A percentile compares a stretch with the other conserved stretches of the same genome.
phyloP scores from a whole-genome alignment of 2,888 invertebrate species.

The Cloeon dipterum region DNA sequence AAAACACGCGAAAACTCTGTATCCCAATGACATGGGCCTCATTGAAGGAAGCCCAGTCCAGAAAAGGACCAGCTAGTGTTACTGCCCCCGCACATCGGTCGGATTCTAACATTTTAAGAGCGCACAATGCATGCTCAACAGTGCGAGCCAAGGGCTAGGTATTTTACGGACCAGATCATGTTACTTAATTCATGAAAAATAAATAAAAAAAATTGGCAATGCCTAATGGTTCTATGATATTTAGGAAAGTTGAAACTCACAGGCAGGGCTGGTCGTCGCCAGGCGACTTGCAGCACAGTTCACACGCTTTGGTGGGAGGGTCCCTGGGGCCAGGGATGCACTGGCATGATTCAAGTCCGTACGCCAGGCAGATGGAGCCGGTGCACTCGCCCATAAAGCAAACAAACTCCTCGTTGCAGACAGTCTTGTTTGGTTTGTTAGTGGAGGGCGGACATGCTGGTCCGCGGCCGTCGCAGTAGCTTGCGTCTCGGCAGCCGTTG shows the following conservation, averaged over 20 bases:
- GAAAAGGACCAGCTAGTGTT: too few species aligned
- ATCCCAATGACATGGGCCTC: too few species aligned
- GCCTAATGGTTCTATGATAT: too few species aligned
- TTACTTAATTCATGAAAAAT: too few species aligned
- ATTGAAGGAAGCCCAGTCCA: too few species aligned
- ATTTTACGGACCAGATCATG: too few species aligned
- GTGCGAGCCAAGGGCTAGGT: too few species aligned
- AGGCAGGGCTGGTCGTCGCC: conserved; percentile 61
- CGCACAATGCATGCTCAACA: too few species aligned
- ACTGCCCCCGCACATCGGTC: too few species aligned
- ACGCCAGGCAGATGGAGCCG: conserved; percentile 92
- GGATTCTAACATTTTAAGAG: too few species aligned
- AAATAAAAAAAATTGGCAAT: too few species aligned
- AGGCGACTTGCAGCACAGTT: conserved; percentile 74
- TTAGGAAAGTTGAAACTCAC: conserved; percentile 16
- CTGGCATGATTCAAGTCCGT: conserved; percentile 89
- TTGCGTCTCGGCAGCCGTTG: conserved; percentile 81
- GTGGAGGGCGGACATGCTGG: conserved; percentile 81
- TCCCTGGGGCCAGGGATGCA: conserved; percentile 61
- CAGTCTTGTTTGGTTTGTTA: conserved; percentile 81
- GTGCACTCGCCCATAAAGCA: conserved; percentile 96
- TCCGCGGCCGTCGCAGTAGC: conserved; percentile 73
- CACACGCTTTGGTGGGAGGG: conserved; percentile 67
- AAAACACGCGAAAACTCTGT: too few species aligned
- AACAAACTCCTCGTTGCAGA: conserved; percentile 92